Percentiles rank a stretch among this genome's conserved stretches.
Conservation (phyloP, 2,888 invertebrate genomes). For the Pammene fasciana region DNA sequence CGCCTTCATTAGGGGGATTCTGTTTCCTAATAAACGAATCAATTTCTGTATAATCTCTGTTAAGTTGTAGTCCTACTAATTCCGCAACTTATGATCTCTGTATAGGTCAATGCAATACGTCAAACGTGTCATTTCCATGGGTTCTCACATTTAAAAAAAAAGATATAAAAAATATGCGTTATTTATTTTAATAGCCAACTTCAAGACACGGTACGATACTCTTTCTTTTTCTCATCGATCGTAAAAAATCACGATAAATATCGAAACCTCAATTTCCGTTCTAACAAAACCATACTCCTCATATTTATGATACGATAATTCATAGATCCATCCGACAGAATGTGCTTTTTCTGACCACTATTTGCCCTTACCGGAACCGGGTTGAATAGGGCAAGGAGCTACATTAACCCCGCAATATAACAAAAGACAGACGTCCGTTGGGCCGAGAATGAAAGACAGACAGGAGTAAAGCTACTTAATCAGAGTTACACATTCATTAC, state of each 20-base stretch:
- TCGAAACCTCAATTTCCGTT: not conserved
- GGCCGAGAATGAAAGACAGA: slow-evolving; percentile 8
- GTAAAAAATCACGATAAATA: not conserved
- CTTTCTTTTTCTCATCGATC: too few relatives aligned
- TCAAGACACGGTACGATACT: too few relatives aligned
- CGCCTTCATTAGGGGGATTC: too few relatives aligned
- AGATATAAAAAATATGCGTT: too few relatives aligned
- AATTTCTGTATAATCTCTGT: too few relatives aligned
- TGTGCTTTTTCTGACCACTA: slow-evolving; percentile 6
- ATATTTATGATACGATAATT: slow-evolving; percentile 16
- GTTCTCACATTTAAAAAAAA: too few relatives aligned
- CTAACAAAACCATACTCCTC: not conserved
- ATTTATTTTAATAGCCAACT: too few relatives aligned
- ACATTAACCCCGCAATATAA: slow-evolving; percentile 37
- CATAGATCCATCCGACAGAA: slow-evolving; percentile 1
- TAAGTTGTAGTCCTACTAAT: too few relatives aligned
- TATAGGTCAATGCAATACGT: too few relatives aligned
- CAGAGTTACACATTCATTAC: not conserved
- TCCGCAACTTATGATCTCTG: too few relatives aligned
- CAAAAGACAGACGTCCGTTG: slow-evolving; percentile 33
- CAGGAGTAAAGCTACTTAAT: not conserved
- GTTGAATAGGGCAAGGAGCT: slow-evolving; percentile 13
- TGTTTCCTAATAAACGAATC: too few relatives aligned
- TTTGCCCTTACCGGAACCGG: slow-evolving; percentile 30
- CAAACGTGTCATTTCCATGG: too few relatives aligned